These are phyloP conservation scores for Salvelinus sp. DNA, from an alignment of 2,113 vertebrate genomes.

Conservation along the genomic window DNA sequence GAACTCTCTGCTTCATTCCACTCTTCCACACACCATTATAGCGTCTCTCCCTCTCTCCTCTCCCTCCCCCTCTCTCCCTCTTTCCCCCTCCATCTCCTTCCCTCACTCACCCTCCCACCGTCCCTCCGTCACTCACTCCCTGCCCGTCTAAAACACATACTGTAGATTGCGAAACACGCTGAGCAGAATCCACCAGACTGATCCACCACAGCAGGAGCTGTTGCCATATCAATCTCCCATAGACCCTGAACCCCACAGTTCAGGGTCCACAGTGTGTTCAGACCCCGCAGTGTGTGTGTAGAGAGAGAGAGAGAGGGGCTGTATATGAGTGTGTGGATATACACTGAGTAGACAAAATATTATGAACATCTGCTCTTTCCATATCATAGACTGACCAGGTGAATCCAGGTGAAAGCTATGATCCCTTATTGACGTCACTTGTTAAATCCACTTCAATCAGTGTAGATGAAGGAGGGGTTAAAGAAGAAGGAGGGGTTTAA, in stretches of 20 bases:
- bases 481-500: no score
- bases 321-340: no score
- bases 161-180: slow-evolving; percentile 1
- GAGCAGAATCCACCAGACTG: slow-evolving; percentile 25
- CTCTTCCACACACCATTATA: no score
- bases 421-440: no score
- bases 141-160: background rate
- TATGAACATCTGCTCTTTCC: no score
- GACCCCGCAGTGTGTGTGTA: background rate
- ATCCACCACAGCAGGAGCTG: slow-evolving; percentile 20
- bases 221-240: slow-evolving; percentile 40
- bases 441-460: no score
- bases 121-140: background rate
- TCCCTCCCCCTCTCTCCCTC: background rate
- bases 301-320: background rate
- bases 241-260: background rate
- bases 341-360: no score
- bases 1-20: no score
- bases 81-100: background rate
- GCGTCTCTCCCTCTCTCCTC: background rate
- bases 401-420: no score
- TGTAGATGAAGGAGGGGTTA: no score
- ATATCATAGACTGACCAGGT: no score
- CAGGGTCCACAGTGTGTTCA: no score
- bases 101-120: background rate